Percentiles rank a stretch among this genome's conserved stretches.
phyloP scores from a whole-genome alignment of 2,113 vertebrate genomes.

The Microcebus tavaratra region DNA sequence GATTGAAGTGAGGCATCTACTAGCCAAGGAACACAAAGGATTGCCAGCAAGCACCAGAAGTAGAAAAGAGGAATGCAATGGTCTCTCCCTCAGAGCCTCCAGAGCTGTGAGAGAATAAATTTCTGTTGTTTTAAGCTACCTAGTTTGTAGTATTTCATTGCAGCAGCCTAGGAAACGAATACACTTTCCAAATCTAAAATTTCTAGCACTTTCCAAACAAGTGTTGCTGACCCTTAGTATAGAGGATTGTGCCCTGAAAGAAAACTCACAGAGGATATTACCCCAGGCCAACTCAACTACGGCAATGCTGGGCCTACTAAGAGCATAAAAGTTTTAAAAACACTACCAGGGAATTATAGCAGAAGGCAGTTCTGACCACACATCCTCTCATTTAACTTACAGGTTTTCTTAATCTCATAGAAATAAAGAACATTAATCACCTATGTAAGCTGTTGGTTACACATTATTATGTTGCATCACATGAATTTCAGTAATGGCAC shows the following conservation, averaged over 20 bases:
- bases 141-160: not conserved
- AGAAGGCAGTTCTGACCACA: not conserved
- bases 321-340: not conserved
- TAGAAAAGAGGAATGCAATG: not conserved
- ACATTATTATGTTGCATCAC: not conserved
- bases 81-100: not conserved
- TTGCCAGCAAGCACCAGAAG: not conserved
- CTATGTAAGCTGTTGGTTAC: not conserved
- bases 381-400: not conserved
- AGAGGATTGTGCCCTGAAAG: not conserved
- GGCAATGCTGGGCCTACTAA: not conserved
- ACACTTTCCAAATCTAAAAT: not conserved
- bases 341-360: not conserved
- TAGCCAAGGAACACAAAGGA: not conserved
- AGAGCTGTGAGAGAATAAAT: not conserved
- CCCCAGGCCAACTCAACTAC: not conserved
- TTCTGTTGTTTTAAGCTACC: not conserved
- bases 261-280: not conserved
- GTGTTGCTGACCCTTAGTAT: not conserved
- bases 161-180: not conserved
- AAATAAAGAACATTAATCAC: not conserved
- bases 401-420: constrained; percentile 1
- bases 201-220: not conserved
- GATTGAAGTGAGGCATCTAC: not conserved
- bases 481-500: not conserved